phyloP scores from a whole-genome alignment of 2,113 vertebrate species.

The Thinocorus orbignyianus region DNA sequence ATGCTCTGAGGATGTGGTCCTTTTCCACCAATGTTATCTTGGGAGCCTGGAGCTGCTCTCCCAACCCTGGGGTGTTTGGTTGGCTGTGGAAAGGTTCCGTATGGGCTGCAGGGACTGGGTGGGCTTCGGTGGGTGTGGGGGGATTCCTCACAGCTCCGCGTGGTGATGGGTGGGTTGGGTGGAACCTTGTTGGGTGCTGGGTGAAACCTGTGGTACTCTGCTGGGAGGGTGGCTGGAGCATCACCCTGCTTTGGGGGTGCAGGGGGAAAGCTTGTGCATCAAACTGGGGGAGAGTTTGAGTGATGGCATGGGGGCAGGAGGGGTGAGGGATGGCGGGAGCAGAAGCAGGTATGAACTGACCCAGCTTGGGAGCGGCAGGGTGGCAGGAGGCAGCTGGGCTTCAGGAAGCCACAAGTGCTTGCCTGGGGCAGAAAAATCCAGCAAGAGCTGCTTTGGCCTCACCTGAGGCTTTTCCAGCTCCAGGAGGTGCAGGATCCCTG shows the following conservation, averaged over 20 bases:
- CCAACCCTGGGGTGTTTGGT: neutral
- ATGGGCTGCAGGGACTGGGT: accelerated
- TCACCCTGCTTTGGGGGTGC: neutral
- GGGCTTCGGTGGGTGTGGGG: neutral
- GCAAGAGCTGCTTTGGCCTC: neutral
- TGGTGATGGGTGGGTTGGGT: neutral
- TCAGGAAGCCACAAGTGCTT: neutral
- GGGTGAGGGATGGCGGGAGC: neutral
- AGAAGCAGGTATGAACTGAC: neutral
- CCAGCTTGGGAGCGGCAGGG: neutral
- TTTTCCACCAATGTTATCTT: neutral
- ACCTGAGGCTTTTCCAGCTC: neutral
- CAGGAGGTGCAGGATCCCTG: neutral
- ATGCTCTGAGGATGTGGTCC: conserved; percentile 17
- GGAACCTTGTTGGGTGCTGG: neutral
- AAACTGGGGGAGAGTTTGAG: neutral
- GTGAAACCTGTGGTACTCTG: accelerated
- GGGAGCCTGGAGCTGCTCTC: neutral
- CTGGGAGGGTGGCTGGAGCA: neutral
- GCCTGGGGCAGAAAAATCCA: neutral
- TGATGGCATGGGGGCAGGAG: neutral
- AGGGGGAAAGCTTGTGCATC: accelerated
- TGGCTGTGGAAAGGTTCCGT: neutral
- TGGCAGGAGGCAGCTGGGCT: neutral
- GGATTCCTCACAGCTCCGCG: neutral